These are phyloP conservation scores for Mastomys coucha DNA, from an alignment of 2,113 vertebrate species.

Conservation along the genomic window DNA sequence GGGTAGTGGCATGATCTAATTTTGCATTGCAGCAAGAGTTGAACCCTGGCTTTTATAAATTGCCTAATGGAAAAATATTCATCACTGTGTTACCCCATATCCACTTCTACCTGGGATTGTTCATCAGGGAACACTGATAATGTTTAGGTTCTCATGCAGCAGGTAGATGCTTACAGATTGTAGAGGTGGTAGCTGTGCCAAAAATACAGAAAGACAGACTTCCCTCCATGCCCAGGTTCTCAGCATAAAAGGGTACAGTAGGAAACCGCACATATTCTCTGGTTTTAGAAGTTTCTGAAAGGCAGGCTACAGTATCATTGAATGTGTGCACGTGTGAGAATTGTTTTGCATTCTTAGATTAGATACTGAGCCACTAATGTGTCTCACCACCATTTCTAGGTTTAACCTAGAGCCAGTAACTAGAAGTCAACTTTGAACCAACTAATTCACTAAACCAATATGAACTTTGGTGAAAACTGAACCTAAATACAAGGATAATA, in stretches of 20 bases:
- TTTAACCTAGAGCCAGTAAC: neutral
- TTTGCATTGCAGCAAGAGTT: conserved; percentile 37
- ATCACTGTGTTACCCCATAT: neutral
- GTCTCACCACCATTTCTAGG: neutral
- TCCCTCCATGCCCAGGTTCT: neutral
- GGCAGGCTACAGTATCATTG: neutral
- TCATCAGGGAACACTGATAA: neutral
- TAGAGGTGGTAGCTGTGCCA: neutral
- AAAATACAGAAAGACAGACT: neutral
- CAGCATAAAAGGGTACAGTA: neutral
- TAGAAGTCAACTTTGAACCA: neutral
- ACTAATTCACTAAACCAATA: conserved; percentile 3
- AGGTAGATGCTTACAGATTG: neutral
- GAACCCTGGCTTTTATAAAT: conserved; percentile 44
- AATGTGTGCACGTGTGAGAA: neutral
- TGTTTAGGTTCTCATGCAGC: neutral
- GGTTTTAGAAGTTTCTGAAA: neutral
- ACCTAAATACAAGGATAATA: neutral
- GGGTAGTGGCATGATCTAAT: conserved; percentile 28
- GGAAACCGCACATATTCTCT: neutral
- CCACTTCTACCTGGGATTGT: neutral
- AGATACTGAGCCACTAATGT: neutral
- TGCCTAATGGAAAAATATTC: neutral
- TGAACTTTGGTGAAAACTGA: neutral
- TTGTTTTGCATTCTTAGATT: neutral